Conservation (phyloP, 2,113 vertebrate species). For the Asarcornis scutulata region DNA sequence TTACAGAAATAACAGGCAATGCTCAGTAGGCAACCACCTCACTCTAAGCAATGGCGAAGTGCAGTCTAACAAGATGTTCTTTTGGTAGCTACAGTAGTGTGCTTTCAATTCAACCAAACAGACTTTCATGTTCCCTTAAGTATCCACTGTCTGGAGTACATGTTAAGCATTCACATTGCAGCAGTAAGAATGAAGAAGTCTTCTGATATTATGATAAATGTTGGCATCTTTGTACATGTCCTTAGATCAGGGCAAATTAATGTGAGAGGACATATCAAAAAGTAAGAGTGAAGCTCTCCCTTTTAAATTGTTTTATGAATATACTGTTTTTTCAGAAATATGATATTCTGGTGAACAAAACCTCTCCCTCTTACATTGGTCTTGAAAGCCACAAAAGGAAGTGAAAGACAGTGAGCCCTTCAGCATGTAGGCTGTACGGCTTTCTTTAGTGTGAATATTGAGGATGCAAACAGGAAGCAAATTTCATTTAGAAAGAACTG, state of each 20-base stretch:
- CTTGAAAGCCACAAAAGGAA: conserved; percentile 60
- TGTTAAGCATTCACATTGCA: not conserved
- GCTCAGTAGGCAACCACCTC: not conserved
- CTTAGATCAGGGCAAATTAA: not conserved
- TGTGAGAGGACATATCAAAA: not conserved
- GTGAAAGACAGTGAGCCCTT: not conserved
- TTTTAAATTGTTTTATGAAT: not conserved
- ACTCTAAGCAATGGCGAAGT: not conserved
- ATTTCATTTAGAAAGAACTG: not conserved
- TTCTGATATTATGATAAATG: not conserved
- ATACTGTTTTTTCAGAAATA: not conserved
- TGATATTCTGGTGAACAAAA: not conserved
- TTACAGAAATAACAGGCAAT: not conserved
- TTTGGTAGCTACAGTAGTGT: not conserved
- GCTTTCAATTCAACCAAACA: not conserved
- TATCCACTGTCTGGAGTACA: not conserved
- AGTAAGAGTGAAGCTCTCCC: not conserved
- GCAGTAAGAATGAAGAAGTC: not conserved
- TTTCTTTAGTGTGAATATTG: not conserved
- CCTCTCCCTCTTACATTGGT: not conserved
- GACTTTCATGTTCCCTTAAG: not conserved
- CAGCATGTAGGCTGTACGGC: not conserved
- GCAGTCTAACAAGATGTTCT: not conserved
- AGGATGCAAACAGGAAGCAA: not conserved
- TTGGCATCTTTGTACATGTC: not conserved